These are phyloP conservation scores for Oreocharis arfaki DNA, from an alignment of 2,113 vertebrate genomes.

Conservation along the genomic window DNA sequence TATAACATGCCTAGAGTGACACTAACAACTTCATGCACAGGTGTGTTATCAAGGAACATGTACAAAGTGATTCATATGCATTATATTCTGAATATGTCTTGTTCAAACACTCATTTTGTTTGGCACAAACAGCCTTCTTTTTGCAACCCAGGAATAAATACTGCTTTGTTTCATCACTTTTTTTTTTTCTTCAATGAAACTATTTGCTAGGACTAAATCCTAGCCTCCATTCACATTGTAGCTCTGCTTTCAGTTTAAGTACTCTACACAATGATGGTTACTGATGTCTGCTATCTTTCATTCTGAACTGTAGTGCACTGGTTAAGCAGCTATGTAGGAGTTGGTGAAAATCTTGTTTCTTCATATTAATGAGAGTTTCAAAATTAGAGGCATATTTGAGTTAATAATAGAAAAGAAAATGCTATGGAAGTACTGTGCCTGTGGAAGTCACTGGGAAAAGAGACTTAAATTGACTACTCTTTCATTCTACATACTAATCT, in stretches of 20 bases:
- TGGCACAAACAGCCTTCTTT: conserved; percentile 50
- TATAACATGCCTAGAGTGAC: conserved; percentile 58
- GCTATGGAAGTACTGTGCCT: not conserved
- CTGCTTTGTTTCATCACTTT: conserved; percentile 12
- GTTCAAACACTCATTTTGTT: conserved; percentile 43
- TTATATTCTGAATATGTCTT: conserved; percentile 3
- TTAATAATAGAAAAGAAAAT: not conserved
- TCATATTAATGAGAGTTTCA: not conserved
- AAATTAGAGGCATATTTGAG: not conserved
- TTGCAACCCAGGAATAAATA: conserved; percentile 41
- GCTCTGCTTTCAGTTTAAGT: not conserved
- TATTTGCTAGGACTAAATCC: not conserved
- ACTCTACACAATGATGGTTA: not conserved
- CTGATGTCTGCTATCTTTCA: not conserved
- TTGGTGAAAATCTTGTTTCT: not conserved
- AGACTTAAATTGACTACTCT: not conserved
- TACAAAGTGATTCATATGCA: conserved; percentile 35
- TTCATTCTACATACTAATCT: not conserved
- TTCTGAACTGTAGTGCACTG: not conserved
- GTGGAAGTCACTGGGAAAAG: not conserved
- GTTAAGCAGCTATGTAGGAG: not conserved
- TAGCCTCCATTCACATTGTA: not conserved
- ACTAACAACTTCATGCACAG: conserved; percentile 26
- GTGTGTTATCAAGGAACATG: conserved; percentile 20
- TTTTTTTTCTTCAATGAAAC: not conserved